Base-by-base conservation (phyloP, 1,140 invertebrate genomes). In the Drosophila azteca region DNA sequence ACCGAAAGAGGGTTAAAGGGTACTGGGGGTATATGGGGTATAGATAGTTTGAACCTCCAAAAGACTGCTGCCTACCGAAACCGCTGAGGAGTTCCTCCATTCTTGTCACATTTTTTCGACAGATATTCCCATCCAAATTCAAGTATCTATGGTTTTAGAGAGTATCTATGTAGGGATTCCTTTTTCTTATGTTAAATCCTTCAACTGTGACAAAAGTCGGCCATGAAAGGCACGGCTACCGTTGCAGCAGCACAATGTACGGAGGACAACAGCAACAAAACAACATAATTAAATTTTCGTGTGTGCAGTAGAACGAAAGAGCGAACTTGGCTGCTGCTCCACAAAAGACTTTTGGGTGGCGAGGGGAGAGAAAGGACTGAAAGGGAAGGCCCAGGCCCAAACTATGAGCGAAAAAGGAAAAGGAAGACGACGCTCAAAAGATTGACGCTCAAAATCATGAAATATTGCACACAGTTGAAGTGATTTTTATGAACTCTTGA, bases 381-480 rank as follows among this genome's bases (percentile, higher is more conserved):
- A 51, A 46, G 55, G 55, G 54, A 57, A 24, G 26, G 24, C 24
- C 3, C 24, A 26, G 31, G 6, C 26, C 8, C 26, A 26, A 58
- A 57, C 22, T 46, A 15, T 64, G n/a, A 29, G 29, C 6, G 5
- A 15, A 45, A 6, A 9, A 11, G 39, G 29, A 3, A 11, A 29
- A 35, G 24, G 29, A 31, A 24, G 17, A 6, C 15, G 20, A 41
- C 53, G 39, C 75, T 78, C 58, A 82, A 83, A 80, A 85, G 77
- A 81, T 77, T 82, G 71, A 75, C 70, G 78, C 35, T 39, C 24
- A 51, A 69, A 85, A 84, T 85, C 62, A 59, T 85, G 70, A 87
- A 85, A 85, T 87, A 87, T 85, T 87, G 82, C 82, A 71, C 82
- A 71, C 66, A 85, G 82, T 78, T 85, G 82, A 85, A 82, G 78